A percentile compares a stretch with the other conserved stretches of the same genome.
Conservation (phyloP, 2,113 vertebrate genomes). For the Barbus barbus region DNA sequence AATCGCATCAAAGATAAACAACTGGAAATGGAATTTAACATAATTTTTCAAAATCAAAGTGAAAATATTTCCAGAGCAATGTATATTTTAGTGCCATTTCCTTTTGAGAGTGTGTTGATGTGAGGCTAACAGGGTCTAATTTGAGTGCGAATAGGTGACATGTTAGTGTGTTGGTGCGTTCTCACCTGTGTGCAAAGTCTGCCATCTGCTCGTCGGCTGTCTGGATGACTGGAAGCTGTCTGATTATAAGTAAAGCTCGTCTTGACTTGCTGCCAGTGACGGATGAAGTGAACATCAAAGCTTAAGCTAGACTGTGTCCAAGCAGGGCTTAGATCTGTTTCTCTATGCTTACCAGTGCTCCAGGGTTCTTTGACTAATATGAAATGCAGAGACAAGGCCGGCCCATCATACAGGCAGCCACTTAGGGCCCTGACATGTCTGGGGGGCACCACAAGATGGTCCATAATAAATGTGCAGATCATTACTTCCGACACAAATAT, state of each 20-base stretch:
- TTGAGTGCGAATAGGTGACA: constrained; percentile 44
- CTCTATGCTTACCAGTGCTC: constrained; percentile 11
- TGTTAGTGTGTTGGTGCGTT: constrained; percentile 41
- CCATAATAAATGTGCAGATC: neutral
- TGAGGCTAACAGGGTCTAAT: constrained; percentile 49
- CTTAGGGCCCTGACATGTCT: neutral
- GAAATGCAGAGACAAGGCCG: neutral
- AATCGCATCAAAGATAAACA: neutral
- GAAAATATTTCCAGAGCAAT: neutral
- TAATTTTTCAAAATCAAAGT: neutral
- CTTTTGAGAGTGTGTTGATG: neutral
- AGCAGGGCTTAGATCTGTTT: constrained; percentile 13
- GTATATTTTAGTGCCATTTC: neutral
- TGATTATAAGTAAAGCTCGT: constrained; percentile 46
- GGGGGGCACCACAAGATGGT: neutral
- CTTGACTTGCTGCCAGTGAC: constrained; percentile 41
- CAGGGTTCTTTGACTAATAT: constrained; percentile 1
- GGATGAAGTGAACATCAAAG: constrained; percentile 42
- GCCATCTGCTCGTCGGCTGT: constrained; percentile 10
- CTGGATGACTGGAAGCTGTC: constrained; percentile 23
- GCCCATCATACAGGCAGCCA: neutral
- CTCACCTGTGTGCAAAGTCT: constrained; percentile 32
- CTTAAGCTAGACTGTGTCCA: constrained; percentile 37
- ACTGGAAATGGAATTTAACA: neutral
- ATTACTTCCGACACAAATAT: neutral